Conservation (phyloP, 1,140 invertebrate species). For the Drosophila seguyi region DNA sequence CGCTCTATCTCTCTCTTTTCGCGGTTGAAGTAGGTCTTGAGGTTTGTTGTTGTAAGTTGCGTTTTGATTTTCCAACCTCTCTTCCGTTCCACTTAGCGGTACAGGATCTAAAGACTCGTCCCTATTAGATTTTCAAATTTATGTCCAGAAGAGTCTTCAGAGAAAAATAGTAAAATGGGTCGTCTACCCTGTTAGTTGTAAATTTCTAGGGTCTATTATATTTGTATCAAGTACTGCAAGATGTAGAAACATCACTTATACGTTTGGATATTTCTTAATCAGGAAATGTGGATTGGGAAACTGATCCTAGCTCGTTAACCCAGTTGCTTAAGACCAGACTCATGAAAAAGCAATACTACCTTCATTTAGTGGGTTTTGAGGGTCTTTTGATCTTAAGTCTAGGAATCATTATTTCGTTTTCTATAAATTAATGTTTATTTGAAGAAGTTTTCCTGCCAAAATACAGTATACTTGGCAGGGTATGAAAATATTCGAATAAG, state of each 20-base stretch:
- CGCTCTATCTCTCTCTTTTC: conserved; percentile 7
- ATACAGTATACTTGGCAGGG: not conserved
- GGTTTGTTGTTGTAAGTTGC: conserved; percentile 25
- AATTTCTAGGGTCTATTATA: not conserved
- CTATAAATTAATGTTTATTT: not conserved
- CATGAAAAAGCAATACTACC: no score
- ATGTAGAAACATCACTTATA: not conserved
- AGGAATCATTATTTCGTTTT: not conserved
- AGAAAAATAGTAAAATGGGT: conserved; percentile 51
- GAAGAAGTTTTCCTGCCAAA: not conserved
- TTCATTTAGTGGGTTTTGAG: no score
- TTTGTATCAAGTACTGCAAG: not conserved
- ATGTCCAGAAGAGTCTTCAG: conserved; percentile 24
- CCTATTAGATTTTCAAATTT: conserved; percentile 56
- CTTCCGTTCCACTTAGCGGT: conserved; percentile 54
- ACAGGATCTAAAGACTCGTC: conserved; percentile 57
- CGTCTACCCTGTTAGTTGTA: conserved; percentile 12
- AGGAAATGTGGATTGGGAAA: no score
- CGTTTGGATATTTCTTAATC: not conserved
- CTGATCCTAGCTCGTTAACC: no score
- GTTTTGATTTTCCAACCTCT: conserved; percentile 55
- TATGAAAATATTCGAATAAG: conserved; percentile 1
- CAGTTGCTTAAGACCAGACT: no score
- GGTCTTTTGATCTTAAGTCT: no score
- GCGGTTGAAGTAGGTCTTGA: conserved; percentile 53